phyloP scores from a whole-genome alignment of 2,113 vertebrate genomes.

The Coturnix japonica region DNA sequence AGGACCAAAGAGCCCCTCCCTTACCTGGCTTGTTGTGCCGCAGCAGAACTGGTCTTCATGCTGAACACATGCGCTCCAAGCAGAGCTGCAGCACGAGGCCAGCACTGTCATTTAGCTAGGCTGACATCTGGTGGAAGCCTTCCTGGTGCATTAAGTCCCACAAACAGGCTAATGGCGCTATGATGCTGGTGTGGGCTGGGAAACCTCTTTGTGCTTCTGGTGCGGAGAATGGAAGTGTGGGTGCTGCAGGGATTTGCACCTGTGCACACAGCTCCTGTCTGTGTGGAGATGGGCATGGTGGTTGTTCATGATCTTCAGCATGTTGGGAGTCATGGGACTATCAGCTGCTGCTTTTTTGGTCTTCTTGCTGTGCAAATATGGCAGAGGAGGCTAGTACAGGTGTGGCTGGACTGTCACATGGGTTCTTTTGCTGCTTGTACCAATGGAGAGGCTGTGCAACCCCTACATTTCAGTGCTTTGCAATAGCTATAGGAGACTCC shows the following conservation, averaged over 20 bases:
- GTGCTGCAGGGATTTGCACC: neutral
- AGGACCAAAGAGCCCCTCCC: neutral
- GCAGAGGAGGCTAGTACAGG: neutral
- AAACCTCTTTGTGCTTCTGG: neutral
- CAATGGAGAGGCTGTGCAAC: accelerated
- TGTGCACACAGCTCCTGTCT: accelerated
- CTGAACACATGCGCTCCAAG: accelerated
- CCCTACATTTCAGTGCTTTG: neutral
- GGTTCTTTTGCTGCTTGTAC: neutral
- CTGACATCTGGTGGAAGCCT: conserved; percentile 74
- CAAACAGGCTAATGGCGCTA: neutral
- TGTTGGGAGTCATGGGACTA: accelerated
- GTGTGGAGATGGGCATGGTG: neutral
- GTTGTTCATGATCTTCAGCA: neutral
- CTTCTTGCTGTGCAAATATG: neutral
- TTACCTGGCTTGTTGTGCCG: neutral
- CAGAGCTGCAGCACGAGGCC: conserved; percentile 39
- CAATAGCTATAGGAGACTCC: neutral
- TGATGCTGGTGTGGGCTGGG: neutral
- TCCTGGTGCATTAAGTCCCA: conserved; percentile 43
- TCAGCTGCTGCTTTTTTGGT: neutral
- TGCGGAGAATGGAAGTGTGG: neutral
- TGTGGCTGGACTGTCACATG: neutral
- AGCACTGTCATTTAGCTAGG: conserved; percentile 61
- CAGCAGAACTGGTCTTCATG: neutral